Conservation (phyloP, 2,113 vertebrate genomes). For the Catharus fuscescens region DNA sequence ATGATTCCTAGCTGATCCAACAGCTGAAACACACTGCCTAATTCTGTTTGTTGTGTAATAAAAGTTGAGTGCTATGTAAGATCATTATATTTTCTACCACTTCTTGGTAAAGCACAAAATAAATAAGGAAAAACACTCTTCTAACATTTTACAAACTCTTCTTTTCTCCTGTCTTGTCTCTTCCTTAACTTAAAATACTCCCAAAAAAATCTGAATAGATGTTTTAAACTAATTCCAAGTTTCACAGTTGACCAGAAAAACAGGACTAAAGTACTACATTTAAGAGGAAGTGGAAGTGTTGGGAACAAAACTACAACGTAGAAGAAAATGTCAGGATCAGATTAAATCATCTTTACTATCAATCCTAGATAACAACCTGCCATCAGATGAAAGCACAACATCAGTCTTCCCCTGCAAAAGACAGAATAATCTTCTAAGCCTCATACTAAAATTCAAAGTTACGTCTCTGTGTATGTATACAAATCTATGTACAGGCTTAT, state of each 20-base stretch:
- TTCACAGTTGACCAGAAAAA: background rate
- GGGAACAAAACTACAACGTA: background rate
- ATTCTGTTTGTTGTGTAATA: background rate
- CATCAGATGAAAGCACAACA: background rate
- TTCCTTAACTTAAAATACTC: background rate
- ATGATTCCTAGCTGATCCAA: background rate
- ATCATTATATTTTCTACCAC: background rate
- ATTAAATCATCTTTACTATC: background rate
- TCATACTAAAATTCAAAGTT: background rate
- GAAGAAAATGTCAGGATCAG: background rate
- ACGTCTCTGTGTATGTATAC: background rate
- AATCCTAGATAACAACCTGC: background rate
- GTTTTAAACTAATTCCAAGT: background rate
- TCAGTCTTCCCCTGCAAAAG: background rate
- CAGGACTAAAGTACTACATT: background rate
- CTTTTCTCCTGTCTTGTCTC: background rate
- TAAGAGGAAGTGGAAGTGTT: background rate
- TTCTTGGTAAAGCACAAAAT: background rate
- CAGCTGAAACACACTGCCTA: background rate
- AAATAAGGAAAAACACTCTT: background rate
- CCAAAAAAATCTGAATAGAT: background rate
- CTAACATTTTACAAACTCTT: background rate
- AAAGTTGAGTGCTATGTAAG: background rate
- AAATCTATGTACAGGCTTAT: background rate
- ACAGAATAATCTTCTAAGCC: background rate